Evolutionary conservation across 2,113 vertebrate species (phyloP).

Genomic region (Naja naja): DNA sequence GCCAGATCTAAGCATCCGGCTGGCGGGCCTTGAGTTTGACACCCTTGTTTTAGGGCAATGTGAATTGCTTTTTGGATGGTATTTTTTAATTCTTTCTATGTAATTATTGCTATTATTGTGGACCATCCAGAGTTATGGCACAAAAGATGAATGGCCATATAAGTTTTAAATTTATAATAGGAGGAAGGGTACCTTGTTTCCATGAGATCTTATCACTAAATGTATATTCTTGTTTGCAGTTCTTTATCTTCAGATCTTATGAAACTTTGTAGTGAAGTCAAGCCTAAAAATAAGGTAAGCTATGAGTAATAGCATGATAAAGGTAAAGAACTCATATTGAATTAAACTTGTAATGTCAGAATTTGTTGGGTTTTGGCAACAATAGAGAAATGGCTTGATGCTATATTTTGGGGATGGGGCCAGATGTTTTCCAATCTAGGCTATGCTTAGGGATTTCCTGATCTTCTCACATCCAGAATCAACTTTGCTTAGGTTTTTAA

Average conservation of each 20-base stretch:
- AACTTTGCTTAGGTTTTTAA: neutral
- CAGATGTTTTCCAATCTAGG: neutral
- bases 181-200: neutral
- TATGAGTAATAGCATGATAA: neutral
- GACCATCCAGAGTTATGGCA: neutral
- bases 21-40: too few relatives aligned
- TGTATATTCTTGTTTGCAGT: conserved; percentile 70
- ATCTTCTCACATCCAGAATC: neutral
- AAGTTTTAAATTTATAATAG: too few relatives aligned
- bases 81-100: neutral
- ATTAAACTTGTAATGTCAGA: neutral
- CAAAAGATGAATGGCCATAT: neutral
- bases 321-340: neutral
- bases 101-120: neutral
- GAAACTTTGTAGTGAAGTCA: conserved; percentile 92
- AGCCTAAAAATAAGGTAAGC: conserved; percentile 89
- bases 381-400: neutral
- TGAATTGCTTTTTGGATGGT: neutral
- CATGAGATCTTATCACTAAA: conserved; percentile 14
- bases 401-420: neutral
- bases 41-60: neutral
- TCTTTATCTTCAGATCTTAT: conserved; percentile 87
- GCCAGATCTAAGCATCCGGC: too few relatives aligned
- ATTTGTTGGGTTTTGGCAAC: neutral
- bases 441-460: neutral